Evolutionary conservation across 2,888 invertebrate genomes (phyloP).

Genomic region (Epicampocera succincta): DNA sequence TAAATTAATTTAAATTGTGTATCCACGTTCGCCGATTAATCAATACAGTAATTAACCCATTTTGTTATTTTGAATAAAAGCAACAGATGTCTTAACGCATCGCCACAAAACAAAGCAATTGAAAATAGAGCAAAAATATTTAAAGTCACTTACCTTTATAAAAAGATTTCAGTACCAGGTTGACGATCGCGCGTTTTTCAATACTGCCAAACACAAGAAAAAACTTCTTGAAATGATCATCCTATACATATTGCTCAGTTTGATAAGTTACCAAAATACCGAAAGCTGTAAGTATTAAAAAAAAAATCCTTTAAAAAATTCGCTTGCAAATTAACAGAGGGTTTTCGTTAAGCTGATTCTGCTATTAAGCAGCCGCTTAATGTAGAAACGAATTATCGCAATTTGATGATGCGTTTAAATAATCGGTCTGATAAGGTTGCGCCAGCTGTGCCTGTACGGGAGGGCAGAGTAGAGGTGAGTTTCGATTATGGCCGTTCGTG

Average conservation of each 20-base stretch:
- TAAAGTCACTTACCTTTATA: conserved; percentile 15
- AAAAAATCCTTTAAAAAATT: background rate
- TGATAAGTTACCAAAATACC: background rate
- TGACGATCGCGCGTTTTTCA: conserved; percentile 10
- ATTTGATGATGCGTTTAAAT: conserved; percentile 75
- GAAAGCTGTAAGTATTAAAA: conserved; percentile 31
- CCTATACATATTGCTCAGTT: conserved; percentile 6
- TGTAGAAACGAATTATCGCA: conserved; percentile 67
- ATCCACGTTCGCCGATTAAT: conserved; percentile 11
- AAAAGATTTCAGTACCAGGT: conserved; percentile 30
- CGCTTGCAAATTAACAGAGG: background rate
- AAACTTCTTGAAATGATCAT: conserved; percentile 11
- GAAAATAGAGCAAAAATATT: background rate
- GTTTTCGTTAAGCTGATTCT: conserved; percentile 12
- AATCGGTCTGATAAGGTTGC: conserved; percentile 38
- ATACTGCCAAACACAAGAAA: background rate
- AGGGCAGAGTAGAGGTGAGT: conserved; percentile 78
- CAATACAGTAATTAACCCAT: conserved; percentile 26
- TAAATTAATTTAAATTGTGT: background rate
- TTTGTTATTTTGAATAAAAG: background rate
- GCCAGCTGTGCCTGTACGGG: conserved; percentile 63
- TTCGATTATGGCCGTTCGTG: conserved; percentile 74
- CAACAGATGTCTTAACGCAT: conserved; percentile 35
- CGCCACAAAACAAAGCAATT: background rate
- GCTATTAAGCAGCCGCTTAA: conserved; percentile 52